These are phyloP conservation scores for Stomorhina lunata DNA, from an alignment of 2,888 invertebrate genomes.

Conservation along the genomic window DNA sequence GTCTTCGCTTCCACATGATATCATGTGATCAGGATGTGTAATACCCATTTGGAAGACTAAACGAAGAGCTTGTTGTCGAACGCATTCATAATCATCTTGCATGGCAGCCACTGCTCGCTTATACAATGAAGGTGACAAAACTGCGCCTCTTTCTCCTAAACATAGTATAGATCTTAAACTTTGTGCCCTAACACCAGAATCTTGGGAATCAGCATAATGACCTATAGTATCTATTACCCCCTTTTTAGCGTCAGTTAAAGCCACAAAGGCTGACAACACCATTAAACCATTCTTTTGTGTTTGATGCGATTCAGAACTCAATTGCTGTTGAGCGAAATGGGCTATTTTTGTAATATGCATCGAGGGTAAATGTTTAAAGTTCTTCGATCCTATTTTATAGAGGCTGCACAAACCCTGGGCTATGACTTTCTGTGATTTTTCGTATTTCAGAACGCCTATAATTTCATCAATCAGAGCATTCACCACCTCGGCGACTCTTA, in stretches of 20 bases:
- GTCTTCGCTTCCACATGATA: slow-evolving; percentile 83
- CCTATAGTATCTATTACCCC: slow-evolving; percentile 87
- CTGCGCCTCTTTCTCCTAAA: slow-evolving; percentile 90
- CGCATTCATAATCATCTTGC: slow-evolving; percentile 96
- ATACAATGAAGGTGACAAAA: slow-evolving; percentile 86
- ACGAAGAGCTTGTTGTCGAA: slow-evolving; percentile 91
- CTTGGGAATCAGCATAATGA: slow-evolving; percentile 91
- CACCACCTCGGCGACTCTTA: slow-evolving; percentile 72
- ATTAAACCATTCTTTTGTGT: slow-evolving; percentile 79
- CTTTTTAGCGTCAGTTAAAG: slow-evolving; percentile 82
- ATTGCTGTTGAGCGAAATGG: slow-evolving; percentile 76
- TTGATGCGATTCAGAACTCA: slow-evolving; percentile 77
- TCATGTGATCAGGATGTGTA: slow-evolving; percentile 90
- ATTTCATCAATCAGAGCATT: slow-evolving; percentile 77
- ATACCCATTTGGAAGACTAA: slow-evolving; percentile 92
- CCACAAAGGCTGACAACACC: slow-evolving; percentile 75
- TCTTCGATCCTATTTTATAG: slow-evolving; percentile 75
- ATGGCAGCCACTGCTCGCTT: slow-evolving; percentile 86
- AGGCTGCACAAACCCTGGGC: slow-evolving; percentile 78
- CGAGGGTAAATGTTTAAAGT: slow-evolving; percentile 71
- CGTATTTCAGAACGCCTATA: slow-evolving; percentile 75
- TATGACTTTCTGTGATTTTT: slow-evolving; percentile 78
- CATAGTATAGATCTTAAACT: slow-evolving; percentile 92
- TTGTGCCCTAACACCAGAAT: slow-evolving; percentile 93
- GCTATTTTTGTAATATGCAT: slow-evolving; percentile 77